phyloP scores from a whole-genome alignment of 1,140 invertebrate genomes.

The Chironomus striatipennis region DNA sequence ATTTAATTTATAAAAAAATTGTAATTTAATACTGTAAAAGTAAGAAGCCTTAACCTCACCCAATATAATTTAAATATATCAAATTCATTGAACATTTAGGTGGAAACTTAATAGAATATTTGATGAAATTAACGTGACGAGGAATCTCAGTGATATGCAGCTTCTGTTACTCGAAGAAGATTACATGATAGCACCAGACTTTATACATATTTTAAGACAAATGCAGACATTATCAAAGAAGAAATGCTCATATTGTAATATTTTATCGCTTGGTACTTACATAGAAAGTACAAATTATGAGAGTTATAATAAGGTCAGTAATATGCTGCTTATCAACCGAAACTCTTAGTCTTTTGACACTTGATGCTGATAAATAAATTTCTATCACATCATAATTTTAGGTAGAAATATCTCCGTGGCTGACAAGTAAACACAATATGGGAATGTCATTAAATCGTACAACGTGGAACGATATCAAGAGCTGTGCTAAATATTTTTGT shows the following conservation, averaged over 20 bases:
- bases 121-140: conserved; percentile 62
- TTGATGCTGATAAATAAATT: too few species aligned
- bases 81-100: neutral
- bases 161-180: conserved; percentile 95
- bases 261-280: conserved; percentile 90
- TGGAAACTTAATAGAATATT: conserved; percentile 92
- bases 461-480: conserved; percentile 76
- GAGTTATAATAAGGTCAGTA: conserved; percentile 37
- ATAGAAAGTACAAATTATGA: conserved; percentile 88
- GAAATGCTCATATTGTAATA: conserved; percentile 79
- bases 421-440: conserved; percentile 97
- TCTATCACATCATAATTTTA: conserved; percentile 37
- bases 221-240: conserved; percentile 65
- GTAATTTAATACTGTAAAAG: too few species aligned
- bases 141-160: conserved; percentile 59
- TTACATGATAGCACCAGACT: conserved; percentile 94
- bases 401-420: conserved; percentile 93
- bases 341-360: too few species aligned
- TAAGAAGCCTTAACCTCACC: too few species aligned
- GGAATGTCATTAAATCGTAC: conserved; percentile 88
- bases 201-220: conserved; percentile 75
- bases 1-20: too few species aligned
- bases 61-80: too few species aligned
- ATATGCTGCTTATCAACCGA: too few species aligned
- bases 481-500: conserved; percentile 84